Base-by-base conservation (phyloP, 2,888 invertebrate genomes). In the Nephrotoma flavescens region DNA sequence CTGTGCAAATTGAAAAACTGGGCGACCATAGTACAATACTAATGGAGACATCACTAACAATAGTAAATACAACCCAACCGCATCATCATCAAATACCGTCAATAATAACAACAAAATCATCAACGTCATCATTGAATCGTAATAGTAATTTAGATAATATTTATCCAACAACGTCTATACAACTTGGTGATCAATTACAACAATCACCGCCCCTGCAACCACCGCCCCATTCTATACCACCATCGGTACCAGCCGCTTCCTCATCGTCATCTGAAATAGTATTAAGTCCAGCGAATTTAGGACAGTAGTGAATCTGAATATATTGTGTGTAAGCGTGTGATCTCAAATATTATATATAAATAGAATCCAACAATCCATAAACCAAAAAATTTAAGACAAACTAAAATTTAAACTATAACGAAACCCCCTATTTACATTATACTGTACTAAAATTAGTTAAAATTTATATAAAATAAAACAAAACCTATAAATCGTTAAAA, bases 211-310 rank as follows among this genome's bases (percentile, higher is more conserved):
- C 86, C 84, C 31, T 86, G 2, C 44, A 44, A 1, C 44, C 44
- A 44, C 11, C 11, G 31, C 11, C 71, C 87, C 41, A 86, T 85
- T 42, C 85, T 42, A 47, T 87, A 86, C 57, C 87, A 15, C 44
- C 86, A 71, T 31, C 44, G 42, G 83, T 42, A 11, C 52, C 41
- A n/a, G 41, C 41, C 5, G 84, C 86, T 19, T 57, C 85, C 31
- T 42, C 87, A 86, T 45, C 84, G 19, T 41, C 87, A 86, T 45
- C 87, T 31, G 92, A 92, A 89, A 88, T 92, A 88, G 90, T 92
- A 88, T 89, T 92, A 88, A 92, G 92, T 89, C 92, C 92, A 86
- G 90, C 92, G 45, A 92, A 92, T 88, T 90, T 92, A 88, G 92
- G 92, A 86, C 92, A 92, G 88, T 91, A 90, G 88, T 87, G 71